phyloP scores from a whole-genome alignment of 2,888 invertebrate species.

The Drosophila peninsularis region DNA sequence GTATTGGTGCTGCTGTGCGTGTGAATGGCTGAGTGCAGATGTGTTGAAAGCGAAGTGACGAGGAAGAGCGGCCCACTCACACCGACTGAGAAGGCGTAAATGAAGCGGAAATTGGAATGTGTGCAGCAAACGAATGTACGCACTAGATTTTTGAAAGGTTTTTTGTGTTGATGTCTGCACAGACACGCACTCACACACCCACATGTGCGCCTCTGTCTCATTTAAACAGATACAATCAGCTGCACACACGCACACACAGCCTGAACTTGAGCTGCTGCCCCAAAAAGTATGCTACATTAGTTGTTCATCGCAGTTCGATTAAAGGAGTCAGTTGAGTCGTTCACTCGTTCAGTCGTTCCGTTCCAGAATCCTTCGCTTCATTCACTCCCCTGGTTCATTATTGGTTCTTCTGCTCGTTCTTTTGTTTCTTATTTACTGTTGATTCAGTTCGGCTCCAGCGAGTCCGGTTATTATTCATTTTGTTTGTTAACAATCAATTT shows the following conservation, averaged over 20 bases:
- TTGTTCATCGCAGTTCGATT: constrained; percentile 1
- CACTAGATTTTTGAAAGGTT: constrained; percentile 70
- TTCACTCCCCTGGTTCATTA: neutral
- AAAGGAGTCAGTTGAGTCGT: neutral
- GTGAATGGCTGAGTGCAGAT: constrained; percentile 32
- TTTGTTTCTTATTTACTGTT: neutral
- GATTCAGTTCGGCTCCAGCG: neutral
- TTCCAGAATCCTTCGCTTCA: neutral
- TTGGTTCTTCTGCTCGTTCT: constrained; percentile 1
- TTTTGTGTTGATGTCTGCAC: constrained; percentile 63
- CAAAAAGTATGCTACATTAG: constrained; percentile 11
- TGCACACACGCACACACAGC: constrained; percentile 6
- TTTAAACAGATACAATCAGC: constrained; percentile 21
- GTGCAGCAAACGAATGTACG: constrained; percentile 55
- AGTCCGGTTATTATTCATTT: neutral
- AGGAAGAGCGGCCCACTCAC: constrained; percentile 3
- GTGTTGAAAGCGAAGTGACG: constrained; percentile 35
- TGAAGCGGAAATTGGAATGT: constrained; percentile 77
- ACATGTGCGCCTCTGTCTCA: constrained; percentile 22
- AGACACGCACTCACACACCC: constrained; percentile 3
- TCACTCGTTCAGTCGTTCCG: neutral
- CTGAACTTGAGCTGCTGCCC: constrained; percentile 34
- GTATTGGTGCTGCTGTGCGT: constrained; percentile 11
- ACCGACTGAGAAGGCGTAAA: constrained; percentile 40
- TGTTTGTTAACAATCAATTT: neutral